Conservation (phyloP, 1,140 invertebrate genomes). For the Trichonephila clavipes region DNA sequence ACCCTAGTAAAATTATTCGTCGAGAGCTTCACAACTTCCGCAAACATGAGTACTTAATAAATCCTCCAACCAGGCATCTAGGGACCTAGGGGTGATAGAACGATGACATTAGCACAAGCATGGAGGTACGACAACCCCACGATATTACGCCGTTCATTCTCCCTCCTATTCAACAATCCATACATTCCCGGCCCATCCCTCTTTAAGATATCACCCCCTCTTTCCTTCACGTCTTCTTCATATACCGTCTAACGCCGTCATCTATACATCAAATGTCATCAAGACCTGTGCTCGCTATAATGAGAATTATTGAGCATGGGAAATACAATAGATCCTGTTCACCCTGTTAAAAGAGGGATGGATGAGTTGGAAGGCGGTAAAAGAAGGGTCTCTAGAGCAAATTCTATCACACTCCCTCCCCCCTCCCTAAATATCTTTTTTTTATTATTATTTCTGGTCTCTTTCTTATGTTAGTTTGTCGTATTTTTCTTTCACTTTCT, state of each 20-base stretch:
- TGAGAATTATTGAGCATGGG: slow-evolving; percentile 68
- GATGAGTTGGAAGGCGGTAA: background rate
- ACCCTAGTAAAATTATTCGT: background rate
- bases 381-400: background rate
- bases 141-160: slow-evolving; percentile 42
- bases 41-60: slow-evolving; percentile 43
- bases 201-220: background rate
- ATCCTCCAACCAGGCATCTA: slow-evolving; percentile 5
- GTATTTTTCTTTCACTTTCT: background rate
- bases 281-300: slow-evolving; percentile 50
- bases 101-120: slow-evolving; percentile 42
- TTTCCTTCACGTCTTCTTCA: background rate
- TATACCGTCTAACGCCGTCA: slow-evolving; percentile 32
- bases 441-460: background rate
- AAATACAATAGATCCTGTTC: slow-evolving; percentile 56
- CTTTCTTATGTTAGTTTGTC: background rate
- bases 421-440: background rate
- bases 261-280: slow-evolving; percentile 66
- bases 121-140: background rate
- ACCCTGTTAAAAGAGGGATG: slow-evolving; percentile 2
- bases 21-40: slow-evolving; percentile 23
- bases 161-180: background rate
- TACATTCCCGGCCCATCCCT: background rate
- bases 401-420: background rate
- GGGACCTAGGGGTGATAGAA: background rate